Evolutionary conservation across 2,888 invertebrate species (phyloP).

Genomic region (Crepidodera aurea): DNA sequence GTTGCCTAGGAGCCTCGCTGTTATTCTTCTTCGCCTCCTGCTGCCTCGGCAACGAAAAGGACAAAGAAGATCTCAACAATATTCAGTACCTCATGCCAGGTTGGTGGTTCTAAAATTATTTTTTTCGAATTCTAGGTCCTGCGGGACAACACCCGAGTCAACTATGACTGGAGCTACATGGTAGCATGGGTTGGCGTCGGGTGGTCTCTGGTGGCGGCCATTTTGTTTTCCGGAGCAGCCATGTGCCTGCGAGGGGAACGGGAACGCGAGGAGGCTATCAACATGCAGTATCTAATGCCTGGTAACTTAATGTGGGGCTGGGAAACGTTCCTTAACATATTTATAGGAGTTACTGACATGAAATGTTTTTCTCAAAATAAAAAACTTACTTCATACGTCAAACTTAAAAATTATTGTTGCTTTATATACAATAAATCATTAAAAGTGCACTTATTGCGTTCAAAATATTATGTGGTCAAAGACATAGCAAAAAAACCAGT

Average conservation of each 20-base stretch:
- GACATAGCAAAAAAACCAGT: too few species aligned
- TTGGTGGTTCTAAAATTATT: conserved; percentile 53
- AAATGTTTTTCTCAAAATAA: too few species aligned
- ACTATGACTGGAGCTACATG: conserved; percentile 97
- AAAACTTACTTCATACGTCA: too few species aligned
- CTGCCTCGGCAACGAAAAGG: conserved; percentile 80
- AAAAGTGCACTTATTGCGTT: too few species aligned
- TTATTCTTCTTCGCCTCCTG: conserved; percentile 82
- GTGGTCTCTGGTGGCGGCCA: conserved; percentile 88
- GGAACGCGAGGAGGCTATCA: conserved; percentile 93
- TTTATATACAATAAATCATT: too few species aligned
- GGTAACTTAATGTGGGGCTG: conserved; percentile 66
- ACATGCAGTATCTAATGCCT: conserved; percentile 98
- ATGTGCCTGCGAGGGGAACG: conserved; percentile 93
- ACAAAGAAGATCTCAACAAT: conserved; percentile 76
- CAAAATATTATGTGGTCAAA: too few species aligned
- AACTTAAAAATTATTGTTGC: too few species aligned
- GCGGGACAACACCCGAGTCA: conserved; percentile 82
- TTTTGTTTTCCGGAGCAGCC: conserved; percentile 92
- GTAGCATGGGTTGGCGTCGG: conserved; percentile 97
- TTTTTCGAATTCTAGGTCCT: conserved; percentile 70
- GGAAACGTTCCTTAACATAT: conserved; percentile 1
- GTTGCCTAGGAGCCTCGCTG: conserved; percentile 76
- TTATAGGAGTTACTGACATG: not conserved
- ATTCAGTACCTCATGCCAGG: conserved; percentile 92